Evolutionary conservation across 2,797 vertebrate genomes (phyloP), one percentile per base, ranked within the genome.

Genomic region (Myripristis jacobus): DNA sequence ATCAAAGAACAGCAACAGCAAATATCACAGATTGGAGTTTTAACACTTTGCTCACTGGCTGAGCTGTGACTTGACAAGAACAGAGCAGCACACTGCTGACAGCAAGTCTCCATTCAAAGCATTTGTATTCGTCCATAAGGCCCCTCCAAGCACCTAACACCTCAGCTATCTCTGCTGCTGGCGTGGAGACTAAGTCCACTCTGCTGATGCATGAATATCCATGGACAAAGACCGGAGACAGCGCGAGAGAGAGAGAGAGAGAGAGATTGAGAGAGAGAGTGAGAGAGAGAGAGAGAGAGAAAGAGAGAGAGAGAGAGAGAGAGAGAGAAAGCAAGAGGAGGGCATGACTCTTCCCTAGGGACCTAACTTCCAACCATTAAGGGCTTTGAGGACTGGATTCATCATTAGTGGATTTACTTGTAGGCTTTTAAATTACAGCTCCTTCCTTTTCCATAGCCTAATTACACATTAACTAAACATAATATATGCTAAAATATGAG

Each of bases 51-150:
- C 52, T 70, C 21, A 12, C 66, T 52, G 65, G n/a, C 44, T 2
- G 44, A 80, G 67, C 71, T 79, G 73, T 22, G 67, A 83, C 56
- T 74, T 85, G 75, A 87, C 73, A 53, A 73, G 78, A 78, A 81
- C 80, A 87, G 75, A 77, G 67, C 76, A 54, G 81, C 75, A 58
- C 59, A 56, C 80, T 19, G 1, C 71, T 75, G 64, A 73, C 79
- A 79, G 79, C 25, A 52, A 80, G 58, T 31, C 56, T 80, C 22
- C 50, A 78, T 48, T 69, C 16, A 59, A 50, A 65, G 66, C 5
- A 15, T 68, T 70, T 64, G 62, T 47, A 19, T 55, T 71, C 57
- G 48, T 73, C 53, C 58, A 44, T 0, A n/a, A 61, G 52, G 70
- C 56, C 51, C 79, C 27, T 66, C 21, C 13, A 15, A 58, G 64